phyloP scores from a whole-genome alignment of 2,888 invertebrate species.

The Plemyria rubiginata region DNA sequence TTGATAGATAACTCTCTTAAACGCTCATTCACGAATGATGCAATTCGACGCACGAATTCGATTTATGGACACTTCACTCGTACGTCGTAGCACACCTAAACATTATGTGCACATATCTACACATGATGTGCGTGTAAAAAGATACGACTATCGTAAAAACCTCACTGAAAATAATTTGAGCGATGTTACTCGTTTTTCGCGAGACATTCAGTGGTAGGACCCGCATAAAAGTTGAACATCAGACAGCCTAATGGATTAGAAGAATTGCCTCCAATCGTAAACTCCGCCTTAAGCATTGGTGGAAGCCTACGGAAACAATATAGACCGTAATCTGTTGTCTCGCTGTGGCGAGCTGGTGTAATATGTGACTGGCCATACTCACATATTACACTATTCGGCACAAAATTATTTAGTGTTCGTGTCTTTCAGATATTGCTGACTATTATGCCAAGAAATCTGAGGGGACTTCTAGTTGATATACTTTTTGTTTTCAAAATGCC shows the following conservation, averaged over 20 bases:
- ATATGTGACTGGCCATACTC: constrained; percentile 51
- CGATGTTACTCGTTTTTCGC: constrained; percentile 77
- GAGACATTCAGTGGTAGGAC: constrained; percentile 80
- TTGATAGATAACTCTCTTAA: constrained; percentile 24
- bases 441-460: neutral
- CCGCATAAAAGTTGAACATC: constrained; percentile 81
- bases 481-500: too few relatives aligned
- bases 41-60: constrained; percentile 78
- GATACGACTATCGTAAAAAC: constrained; percentile 82
- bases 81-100: constrained; percentile 71
- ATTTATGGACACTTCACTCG: constrained; percentile 76
- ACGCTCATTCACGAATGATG: constrained; percentile 46
- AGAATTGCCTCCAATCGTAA: constrained; percentile 79
- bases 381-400: constrained; percentile 31
- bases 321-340: constrained; percentile 64
- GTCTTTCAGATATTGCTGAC: constrained; percentile 37
- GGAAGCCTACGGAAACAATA: constrained; percentile 68
- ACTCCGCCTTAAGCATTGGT: constrained; percentile 66
- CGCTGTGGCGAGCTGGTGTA: constrained; percentile 49
- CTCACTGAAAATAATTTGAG: constrained; percentile 83
- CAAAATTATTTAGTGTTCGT: constrained; percentile 51
- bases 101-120: constrained; percentile 79
- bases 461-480: too few relatives aligned
- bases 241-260: constrained; percentile 83
- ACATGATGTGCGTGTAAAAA: constrained; percentile 82